Base-by-base conservation (phyloP, 1,140 invertebrate species). In the Cydia splendana region DNA sequence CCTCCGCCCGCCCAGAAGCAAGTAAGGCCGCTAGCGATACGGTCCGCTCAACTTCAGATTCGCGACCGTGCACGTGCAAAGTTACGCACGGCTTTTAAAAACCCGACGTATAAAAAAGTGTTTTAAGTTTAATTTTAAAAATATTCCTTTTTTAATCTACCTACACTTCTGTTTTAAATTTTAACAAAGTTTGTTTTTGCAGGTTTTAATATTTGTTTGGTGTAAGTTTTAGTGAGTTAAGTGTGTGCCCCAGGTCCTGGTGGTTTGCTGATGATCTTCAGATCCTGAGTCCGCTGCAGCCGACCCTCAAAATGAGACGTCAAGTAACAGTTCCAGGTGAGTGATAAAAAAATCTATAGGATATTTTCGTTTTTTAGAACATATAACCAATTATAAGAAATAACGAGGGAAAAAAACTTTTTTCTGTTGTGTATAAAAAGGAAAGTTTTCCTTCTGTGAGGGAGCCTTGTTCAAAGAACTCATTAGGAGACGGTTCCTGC, bases 1-100 rank as follows among this genome's bases (percentile, higher is more conserved):
- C 85, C 79, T 81, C 83, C 84, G 79, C 86, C 85, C 85, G 87
- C 85, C 85, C 91, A 92, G 91, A 92, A 87, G 89, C 91, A 81
- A 80, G 82, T 77, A 80, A 85, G 88, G 82, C 84, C 85, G 89
- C 88, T 84, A 83, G 71, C 88, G 87, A 84, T 78, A 85, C 90
- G 88, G 90, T 88, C 83, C 84, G 86, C 83, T 88, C 78, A 83
- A 79, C 79, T 79, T 79, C 76, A 81, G 79, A 75, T 76, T 65
- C 62, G 20, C 28, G 28, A 71, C 38, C 75, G 77, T 77, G 77
- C 45, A 76, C 80, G 77, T 81, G 80, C 74, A 75, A 84, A 86
- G 80, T 84, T 82, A 65, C 78, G 79, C 81, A 80, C 85, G 88
- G 86, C 82, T 87, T 84, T 53, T 4, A 48, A 48, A 42, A 42